Evolutionary conservation across 2,113 vertebrate species (phyloP).

Genomic region (Alces alces): DNA sequence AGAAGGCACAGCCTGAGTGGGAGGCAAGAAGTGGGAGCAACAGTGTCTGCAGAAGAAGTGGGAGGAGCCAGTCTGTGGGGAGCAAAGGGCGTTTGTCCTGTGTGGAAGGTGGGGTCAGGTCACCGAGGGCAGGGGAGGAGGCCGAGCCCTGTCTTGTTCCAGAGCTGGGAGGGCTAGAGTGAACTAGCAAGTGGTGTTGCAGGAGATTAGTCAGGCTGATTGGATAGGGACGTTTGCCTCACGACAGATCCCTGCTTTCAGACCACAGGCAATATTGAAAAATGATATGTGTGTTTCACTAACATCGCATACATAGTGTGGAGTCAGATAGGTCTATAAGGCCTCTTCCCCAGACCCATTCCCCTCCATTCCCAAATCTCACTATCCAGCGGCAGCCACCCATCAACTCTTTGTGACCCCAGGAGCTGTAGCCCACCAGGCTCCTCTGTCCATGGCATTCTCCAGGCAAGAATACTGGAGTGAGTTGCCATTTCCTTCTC

Average conservation of each 20-base stretch:
- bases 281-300: neutral
- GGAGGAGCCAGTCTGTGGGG: neutral
- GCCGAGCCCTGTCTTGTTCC: neutral
- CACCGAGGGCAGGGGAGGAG: fast-evolving
- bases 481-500: neutral
- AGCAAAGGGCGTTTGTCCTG: neutral
- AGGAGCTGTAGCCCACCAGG: neutral
- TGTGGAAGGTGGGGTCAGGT: neutral
- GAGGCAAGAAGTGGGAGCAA: neutral
- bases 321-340: neutral
- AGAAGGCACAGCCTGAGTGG: neutral
- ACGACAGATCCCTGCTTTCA: neutral
- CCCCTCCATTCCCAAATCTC: neutral
- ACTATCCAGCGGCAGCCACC: neutral
- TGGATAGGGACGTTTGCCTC: neutral
- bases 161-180: neutral
- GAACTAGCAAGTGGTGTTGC: neutral
- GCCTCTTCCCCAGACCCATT: neutral
- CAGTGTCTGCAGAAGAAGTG: neutral
- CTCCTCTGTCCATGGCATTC: neutral
- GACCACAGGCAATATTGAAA: neutral
- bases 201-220: neutral
- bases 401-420: neutral
- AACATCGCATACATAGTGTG: neutral
- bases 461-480: neutral